Evolutionary conservation across 1,140 invertebrate species (phyloP), one percentile per base, ranked within the genome.

Genomic region (Lutraria rhynchaena): DNA sequence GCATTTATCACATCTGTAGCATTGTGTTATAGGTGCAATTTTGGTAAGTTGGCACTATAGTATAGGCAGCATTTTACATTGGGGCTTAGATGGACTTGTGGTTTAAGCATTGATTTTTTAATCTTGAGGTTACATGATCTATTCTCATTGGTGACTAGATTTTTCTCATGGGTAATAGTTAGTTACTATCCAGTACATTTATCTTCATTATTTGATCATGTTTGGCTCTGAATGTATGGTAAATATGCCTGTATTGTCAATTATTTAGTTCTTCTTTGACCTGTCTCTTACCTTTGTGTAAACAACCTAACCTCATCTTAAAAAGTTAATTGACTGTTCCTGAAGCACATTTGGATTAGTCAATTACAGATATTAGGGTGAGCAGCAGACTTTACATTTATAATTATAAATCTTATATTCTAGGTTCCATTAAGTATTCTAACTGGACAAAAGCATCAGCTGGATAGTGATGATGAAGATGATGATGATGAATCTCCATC

Each of bases 381-480:
- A n/a, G n/a, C n/a, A n/a, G n/a, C n/a, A n/a, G n/a, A n/a, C n/a
- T n/a, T n/a, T n/a, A n/a, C n/a, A n/a, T n/a, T n/a, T n/a, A n/a
- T n/a, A n/a, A n/a, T n/a, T n/a, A n/a, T n/a, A n/a, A n/a, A n/a
- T n/a, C 70, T 85, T 51, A 78, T 84, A 31, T 29, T 86, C n/a
- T 57, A 85, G 49, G 86, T 85, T 13, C 53, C 87, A 0, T 77
- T 84, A 22, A 73, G 61, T 35, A 77, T 55, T 31, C 44, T 58
- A 3, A 51, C 51, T 17, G 51, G 37, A 33, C 22, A 24, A 19
- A 57, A 75, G 37, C 61, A 76, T 27, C 71, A 51, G 27, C 35
- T 41, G 17, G 51, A 67, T 29, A 76, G 71, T 24, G 67, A 71
- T n/a, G 58, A 69, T 51, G 69, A 69, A 17, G 81, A 84, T 37